Evolutionary conservation across 2,888 invertebrate species (phyloP).

Genomic region (Ectemnius cavifrons): DNA sequence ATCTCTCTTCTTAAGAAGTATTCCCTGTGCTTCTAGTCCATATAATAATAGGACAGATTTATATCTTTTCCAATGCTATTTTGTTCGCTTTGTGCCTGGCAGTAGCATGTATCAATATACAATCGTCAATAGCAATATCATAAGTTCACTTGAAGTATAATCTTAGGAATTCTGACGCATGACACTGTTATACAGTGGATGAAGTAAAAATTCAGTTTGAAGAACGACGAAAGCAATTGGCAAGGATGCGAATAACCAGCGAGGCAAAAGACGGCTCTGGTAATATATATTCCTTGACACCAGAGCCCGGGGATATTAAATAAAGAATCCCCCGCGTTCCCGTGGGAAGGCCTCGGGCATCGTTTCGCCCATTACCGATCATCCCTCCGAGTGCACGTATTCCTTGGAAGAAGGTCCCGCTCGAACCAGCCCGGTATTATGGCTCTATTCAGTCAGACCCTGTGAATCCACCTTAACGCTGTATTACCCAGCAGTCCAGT

Average conservation of each 20-base stretch:
- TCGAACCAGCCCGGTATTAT: slow-evolving; percentile 58
- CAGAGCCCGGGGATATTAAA: slow-evolving; percentile 73
- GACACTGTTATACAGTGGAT: slow-evolving; percentile 26
- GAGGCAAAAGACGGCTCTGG: slow-evolving; percentile 40
- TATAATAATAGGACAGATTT: too few species aligned
- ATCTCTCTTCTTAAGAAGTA: too few species aligned
- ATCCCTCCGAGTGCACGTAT: slow-evolving; percentile 48
- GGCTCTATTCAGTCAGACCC: slow-evolving; percentile 70
- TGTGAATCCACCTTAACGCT: slow-evolving; percentile 65
- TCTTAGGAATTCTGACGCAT: neutral
- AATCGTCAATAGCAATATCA: too few species aligned
- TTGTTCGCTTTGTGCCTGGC: too few species aligned
- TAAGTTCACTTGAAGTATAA: too few species aligned
- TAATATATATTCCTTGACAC: slow-evolving; percentile 70
- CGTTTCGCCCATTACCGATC: slow-evolving; percentile 63
- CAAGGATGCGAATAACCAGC: slow-evolving; percentile 50
- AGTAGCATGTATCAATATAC: too few species aligned
- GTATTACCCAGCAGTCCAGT: slow-evolving; percentile 41
- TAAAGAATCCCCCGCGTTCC: slow-evolving; percentile 70
- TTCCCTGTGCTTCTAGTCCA: too few species aligned
- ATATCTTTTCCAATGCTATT: too few species aligned
- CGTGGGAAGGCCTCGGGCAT: slow-evolving; percentile 64
- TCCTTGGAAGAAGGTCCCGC: slow-evolving; percentile 53
- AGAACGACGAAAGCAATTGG: slow-evolving; percentile 31
- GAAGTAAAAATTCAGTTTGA: slow-evolving; percentile 29